Base-by-base conservation (phyloP, 2,888 invertebrate genomes). In the Hirtodrosophila histrioides region DNA sequence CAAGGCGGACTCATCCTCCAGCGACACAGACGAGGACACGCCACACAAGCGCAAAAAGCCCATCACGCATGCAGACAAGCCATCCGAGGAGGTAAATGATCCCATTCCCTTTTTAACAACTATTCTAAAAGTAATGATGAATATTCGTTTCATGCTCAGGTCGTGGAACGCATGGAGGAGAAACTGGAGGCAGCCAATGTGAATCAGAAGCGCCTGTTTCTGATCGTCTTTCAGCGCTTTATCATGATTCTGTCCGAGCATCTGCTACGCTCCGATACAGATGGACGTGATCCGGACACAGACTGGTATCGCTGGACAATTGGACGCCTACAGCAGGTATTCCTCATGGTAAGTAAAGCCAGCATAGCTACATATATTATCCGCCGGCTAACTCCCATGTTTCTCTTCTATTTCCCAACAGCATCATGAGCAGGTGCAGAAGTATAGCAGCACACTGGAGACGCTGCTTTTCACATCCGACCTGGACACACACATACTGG, bases 221-320 rank as follows among this genome's bases (percentile, higher is more conserved):
- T 99, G 69, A 98, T 99, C 91, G 97, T 99, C 86, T 99, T 99
- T 92, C 98, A 99, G 93, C 94, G 99, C 65, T 99, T 99, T 93
- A 99, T 99, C 78, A 98, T 99, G 96, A 97, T 98, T 83, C 93
- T 99, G 75, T 98, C 98, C 0, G 98, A 99, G 91, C 98, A 99
- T 93, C 94, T 99, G 85, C 97, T 97, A 54, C 93, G 96, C 63
- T 97, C 97, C 90, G 99, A 99, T 92, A 97, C 97, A 0, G 98
- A 98, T 92, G 97, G 97, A 10, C 94, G 95, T 70, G 97, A 98
- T 92, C 97, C 96, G 89, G 96, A 97, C 92, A 98, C 98, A 3
- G 95, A 96, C 91, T 99, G 98, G 98, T 99, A 98, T 93, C 95
- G 95, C 86, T 98, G 98, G 96, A 98, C 98, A 4, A 95, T 98